Base-by-base conservation (phyloP, 1,140 invertebrate genomes). In the Fopius arisanus region DNA sequence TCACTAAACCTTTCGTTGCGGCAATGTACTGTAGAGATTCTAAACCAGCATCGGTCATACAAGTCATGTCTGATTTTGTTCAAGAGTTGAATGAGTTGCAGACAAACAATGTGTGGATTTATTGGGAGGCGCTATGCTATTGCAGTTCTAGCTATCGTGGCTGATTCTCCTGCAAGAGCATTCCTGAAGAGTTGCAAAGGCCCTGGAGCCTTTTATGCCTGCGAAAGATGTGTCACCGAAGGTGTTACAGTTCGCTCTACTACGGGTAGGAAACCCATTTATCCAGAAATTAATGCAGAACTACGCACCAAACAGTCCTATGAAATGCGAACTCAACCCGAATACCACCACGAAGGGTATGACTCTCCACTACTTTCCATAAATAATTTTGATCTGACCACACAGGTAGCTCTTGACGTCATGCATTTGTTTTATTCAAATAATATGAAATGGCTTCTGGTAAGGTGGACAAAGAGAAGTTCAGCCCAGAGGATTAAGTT, bases 361-460 rank as follows among this genome's bases (percentile, higher is more conserved):
- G 43, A 7, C 7, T 71, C 68, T 40, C 74, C 69, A 67, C 33
- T 78, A 40, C 10, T 63, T 70, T 19, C 66, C 37, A 69, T 75
- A 28, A 67, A 74, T n/a, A 28, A 67, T 6, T 75, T 78, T 70
- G 54, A 78, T 67, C 37, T 68, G 4, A 51, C 75, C 4, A 40
- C 66, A 9, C 26, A 43, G 40, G 48, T 78, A 3, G 21, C 65
- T 0, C 54, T 76, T 21, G 75, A 78, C 73, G 67, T 43, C 4
- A 78, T 78, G 77, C 77, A 78, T 67, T 51, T 75, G 6, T 67
- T 78, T 19, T 75, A 59, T 54, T 67, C 74, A 19, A 73, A 75
- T 2, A 48, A 76, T 10, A 41, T 28, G 33, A 76, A 74, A 72
- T 41, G 31, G 37, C 33, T 78, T 9, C 40, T 78, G 4, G 70